Evolutionary conservation across 2,113 vertebrate species (phyloP).

Genomic region (Pelvicachromis taeniatus): DNA sequence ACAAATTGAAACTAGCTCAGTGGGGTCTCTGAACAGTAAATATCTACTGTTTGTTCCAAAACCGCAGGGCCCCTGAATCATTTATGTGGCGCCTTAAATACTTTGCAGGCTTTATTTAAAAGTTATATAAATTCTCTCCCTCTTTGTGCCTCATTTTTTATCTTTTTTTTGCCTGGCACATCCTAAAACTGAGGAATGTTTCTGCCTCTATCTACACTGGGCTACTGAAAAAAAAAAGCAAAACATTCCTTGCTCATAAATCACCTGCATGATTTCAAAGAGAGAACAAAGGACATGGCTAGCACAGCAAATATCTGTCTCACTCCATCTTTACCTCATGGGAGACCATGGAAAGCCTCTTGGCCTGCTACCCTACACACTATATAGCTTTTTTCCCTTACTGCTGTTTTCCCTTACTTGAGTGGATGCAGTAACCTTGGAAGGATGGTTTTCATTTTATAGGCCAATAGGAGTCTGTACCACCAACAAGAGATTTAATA

Average conservation of each 20-base stretch:
- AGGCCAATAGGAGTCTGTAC: neutral
- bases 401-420: neutral
- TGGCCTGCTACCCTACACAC: neutral
- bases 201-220: neutral
- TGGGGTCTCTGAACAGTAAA: neutral
- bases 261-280: constrained; percentile 38
- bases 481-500: neutral
- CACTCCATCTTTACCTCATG: constrained; percentile 20
- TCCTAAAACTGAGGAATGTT: neutral
- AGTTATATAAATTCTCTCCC: neutral
- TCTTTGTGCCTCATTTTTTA: neutral
- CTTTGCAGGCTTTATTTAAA: neutral
- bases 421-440: neutral
- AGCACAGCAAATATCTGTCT: constrained; percentile 10
- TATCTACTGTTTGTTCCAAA: neutral
- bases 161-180: neutral
- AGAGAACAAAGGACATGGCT: constrained; percentile 36
- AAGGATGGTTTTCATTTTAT: neutral
- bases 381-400: neutral
- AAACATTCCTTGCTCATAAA: constrained; percentile 39
- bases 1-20: neutral
- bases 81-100: neutral
- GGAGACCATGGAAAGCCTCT: neutral
- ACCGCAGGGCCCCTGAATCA: neutral
- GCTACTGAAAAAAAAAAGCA: neutral